Conservation (phyloP, 2,888 invertebrate genomes). For the Marronus borbonicus region DNA sequence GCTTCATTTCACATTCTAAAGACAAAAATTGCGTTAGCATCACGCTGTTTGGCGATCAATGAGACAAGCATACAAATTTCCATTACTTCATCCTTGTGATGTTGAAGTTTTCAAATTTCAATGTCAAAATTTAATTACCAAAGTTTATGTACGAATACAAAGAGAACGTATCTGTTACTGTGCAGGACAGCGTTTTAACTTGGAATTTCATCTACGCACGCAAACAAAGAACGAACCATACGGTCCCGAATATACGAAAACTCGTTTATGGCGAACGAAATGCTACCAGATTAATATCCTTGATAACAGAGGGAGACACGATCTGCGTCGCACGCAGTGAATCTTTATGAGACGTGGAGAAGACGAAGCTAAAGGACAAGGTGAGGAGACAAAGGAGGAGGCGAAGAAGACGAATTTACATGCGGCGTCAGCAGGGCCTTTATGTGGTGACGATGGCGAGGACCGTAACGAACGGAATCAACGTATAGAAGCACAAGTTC, state of each 20-base stretch:
- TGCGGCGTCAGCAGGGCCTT: slow-evolving; percentile 46
- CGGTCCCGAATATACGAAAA: slow-evolving; percentile 43
- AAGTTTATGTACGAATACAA: no score
- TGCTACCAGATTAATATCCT: slow-evolving; percentile 40
- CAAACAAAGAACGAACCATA: slow-evolving; percentile 2
- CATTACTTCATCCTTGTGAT: no score
- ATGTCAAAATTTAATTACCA: no score
- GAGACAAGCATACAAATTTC: no score
- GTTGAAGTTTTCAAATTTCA: no score
- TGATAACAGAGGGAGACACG: slow-evolving; percentile 29
- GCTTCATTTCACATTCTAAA: no score
- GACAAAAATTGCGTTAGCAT: no score
- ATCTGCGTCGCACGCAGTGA: slow-evolving; percentile 14
- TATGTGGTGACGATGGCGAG: slow-evolving; percentile 14
- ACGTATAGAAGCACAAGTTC: slow-evolving; percentile 35
- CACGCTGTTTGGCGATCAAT: no score
- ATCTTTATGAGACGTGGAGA: slow-evolving; percentile 33
- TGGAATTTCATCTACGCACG: no score
- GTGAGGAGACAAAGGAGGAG: neutral
- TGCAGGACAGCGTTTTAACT: no score
- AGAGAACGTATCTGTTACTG: no score
- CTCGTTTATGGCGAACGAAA: slow-evolving; percentile 43
- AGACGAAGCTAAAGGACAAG: neutral
- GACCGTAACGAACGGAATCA: slow-evolving; percentile 27
- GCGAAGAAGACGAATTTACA: slow-evolving; percentile 40